Evolutionary conservation across 2,113 vertebrate genomes (phyloP), one percentile per base, ranked within the genome.

Genomic region (Phycodurus eques): DNA sequence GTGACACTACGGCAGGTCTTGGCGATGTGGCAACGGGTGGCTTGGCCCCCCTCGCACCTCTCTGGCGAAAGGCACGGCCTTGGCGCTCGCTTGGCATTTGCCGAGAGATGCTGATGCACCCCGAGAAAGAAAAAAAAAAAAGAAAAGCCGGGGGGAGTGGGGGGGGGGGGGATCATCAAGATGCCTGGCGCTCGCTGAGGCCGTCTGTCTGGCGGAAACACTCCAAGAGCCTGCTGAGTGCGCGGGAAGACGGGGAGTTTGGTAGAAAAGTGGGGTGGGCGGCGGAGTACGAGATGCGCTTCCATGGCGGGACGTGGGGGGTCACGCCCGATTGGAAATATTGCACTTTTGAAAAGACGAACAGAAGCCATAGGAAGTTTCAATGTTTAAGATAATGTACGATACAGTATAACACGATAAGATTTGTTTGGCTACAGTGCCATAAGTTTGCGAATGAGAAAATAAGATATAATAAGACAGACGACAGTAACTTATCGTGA

Each of bases 131-230:
- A 17, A 49, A 27, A 47, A 51, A 33, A 15, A 31, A 14, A 42
- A 22, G 49, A 14, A 57, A 57, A 69, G 31, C 33, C 31, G 54
- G 27, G 5, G 14, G 56, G 56, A 12, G 54, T 3, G 56, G 27
- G 27, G 13, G 8, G 2, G n/a, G n/a, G 46, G 46, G 13, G 13
- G 46, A 88, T 86, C 88, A 90, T 85, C 83, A 84, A 90, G 88
- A 90, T 90, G 90, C 77, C 88, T 92, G 92, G 92, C 90, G 90
- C 87, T 76, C 67, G 92, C 84, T 83, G 85, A 88, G 91, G 89
- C 92, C 92, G 91, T 93, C 92, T 93, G 92, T 93, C 90, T 88
- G 67, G 75, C 75, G 73, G 73, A 88, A 88, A 78, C 85, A 91
- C 90, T 91, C 91, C 92, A 91, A 90, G 84, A 90, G 85, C 88